These are phyloP conservation scores for Mactromeris polynyma DNA, from an alignment of 2,888 invertebrate species.

Conservation along the genomic window DNA sequence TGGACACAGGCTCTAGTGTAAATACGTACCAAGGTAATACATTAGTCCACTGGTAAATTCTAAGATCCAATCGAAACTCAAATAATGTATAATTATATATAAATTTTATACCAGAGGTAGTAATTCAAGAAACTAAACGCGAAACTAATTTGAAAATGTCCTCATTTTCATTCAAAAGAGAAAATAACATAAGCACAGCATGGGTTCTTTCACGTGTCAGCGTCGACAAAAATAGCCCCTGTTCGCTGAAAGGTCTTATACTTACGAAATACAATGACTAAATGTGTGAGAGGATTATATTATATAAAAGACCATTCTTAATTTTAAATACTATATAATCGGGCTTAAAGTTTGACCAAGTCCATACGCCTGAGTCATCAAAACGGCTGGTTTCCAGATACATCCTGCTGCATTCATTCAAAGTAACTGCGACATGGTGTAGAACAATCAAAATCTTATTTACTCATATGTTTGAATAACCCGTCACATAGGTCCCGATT, in stretches of 20 bases:
- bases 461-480: no score
- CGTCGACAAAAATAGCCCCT: neutral
- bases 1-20: no score
- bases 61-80: neutral
- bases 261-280: neutral
- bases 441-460: no score
- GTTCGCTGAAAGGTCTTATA: neutral
- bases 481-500: no score
- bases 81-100: neutral
- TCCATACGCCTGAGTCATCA: neutral
- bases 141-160: neutral
- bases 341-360: neutral
- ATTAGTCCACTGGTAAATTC: neutral
- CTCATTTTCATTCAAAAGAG: neutral
- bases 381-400: no score
- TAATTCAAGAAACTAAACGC: neutral
- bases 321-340: neutral
- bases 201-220: neutral
- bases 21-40: neutral
- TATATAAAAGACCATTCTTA: neutral
- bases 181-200: neutral
- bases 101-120: neutral
- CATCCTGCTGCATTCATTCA: no score
- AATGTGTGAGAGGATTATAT: neutral
- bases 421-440: no score